Evolutionary conservation across 2,888 invertebrate genomes (phyloP).

Genomic region (Pollenia labialis): DNA sequence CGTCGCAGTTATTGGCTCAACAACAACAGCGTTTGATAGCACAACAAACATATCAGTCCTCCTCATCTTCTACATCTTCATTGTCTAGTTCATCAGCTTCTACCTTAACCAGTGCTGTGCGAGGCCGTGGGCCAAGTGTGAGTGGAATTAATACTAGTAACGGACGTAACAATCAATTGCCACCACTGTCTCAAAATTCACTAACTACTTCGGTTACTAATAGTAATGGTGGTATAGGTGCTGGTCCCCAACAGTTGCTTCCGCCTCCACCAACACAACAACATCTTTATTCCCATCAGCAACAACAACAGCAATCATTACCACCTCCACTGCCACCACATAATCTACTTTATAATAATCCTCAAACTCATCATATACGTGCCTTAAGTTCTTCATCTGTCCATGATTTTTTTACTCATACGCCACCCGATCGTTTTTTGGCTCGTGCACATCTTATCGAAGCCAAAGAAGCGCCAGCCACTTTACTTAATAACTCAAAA

Average conservation of each 20-base stretch:
- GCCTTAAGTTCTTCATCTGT: slow-evolving; percentile 70
- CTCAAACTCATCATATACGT: slow-evolving; percentile 72
- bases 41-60: slow-evolving; percentile 53
- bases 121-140: not conserved
- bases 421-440: slow-evolving; percentile 88
- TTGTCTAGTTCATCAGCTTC: slow-evolving; percentile 39
- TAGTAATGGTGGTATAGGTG: not conserved
- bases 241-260: slow-evolving; percentile 28
- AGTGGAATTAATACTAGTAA: slow-evolving; percentile 24
- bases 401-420: slow-evolving; percentile 78
- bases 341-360: slow-evolving; percentile 76
- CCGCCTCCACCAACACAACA: slow-evolving; percentile 43
- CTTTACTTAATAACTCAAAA: slow-evolving; percentile 86
- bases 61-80: slow-evolving; percentile 50
- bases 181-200: slow-evolving; percentile 21
- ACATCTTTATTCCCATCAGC: slow-evolving; percentile 59
- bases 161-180: slow-evolving; percentile 56
- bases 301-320: slow-evolving; percentile 28
- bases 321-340: slow-evolving; percentile 75
- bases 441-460: slow-evolving; percentile 88
- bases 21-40: slow-evolving; percentile 67
- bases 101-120: slow-evolving; percentile 34
- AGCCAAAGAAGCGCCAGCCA: slow-evolving; percentile 87
- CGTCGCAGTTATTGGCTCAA: slow-evolving; percentile 70
- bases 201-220: not conserved